Evolutionary conservation across 2,113 vertebrate species (phyloP), one percentile per base, ranked within the genome.

Genomic region (Pitta sordida): DNA sequence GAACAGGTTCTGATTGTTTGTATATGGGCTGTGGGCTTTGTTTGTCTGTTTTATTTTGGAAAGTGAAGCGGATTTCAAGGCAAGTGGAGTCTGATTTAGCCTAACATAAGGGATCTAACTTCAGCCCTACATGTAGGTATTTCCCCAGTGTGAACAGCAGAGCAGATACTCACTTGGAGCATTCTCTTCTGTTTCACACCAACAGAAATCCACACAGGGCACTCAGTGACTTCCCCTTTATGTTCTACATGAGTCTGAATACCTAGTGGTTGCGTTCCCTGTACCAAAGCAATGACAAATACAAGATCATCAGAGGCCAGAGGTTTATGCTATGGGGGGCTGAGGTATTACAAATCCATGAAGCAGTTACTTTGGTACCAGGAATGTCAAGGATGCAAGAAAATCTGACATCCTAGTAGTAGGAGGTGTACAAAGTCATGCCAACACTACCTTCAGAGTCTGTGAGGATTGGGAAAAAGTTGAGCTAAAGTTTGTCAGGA

Each of bases 311-410:
- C 30, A 34, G 8, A 59, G 23, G 26, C 19, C 70, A 43, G 60
- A 64, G 23, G n/a, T 26, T 53, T 30, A 36, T 7, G 4, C 64
- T 4, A 3, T 23, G 41, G 21, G 37, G 11, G 37, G 41, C 14
- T 88, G 56, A 41, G 29, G 4, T 22, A 29, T 19, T 55, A 32
- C 23, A 59, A 69, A 29, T 20, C 13, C 8, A 7, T 4, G 53
- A 60, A 48, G 36, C 62, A 90, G 24, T 11, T 69, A 75, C 7
- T 4, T 39, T 0, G 0, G 43, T 13, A 5, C 9, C 53, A 56
- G 30, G 39, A 1, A 0, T 26, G 29, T 18, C 48, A 49, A 37
- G 13, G 14, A 30, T 24, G 24, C 24, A 23, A 65, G 51, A 18
- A 49, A 34, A 53, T 19, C 53, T 41, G 17, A 17, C 32, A 18